These are phyloP conservation scores for Acridotheres tristis DNA, from an alignment of 2,797 vertebrate species.

Conservation along the genomic window DNA sequence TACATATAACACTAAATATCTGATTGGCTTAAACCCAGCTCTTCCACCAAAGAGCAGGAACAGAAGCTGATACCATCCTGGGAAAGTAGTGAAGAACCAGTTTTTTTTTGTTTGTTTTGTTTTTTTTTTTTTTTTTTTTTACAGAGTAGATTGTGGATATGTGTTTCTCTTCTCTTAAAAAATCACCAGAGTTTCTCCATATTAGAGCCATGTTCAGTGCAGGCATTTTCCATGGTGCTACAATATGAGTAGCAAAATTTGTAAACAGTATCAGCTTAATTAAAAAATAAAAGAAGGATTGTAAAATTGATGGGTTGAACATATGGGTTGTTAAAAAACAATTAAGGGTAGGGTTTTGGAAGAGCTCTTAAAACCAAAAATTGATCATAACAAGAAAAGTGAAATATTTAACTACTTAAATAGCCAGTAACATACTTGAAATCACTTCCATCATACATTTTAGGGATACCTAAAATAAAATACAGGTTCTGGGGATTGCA, in stretches of 20 bases:
- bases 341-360: constrained; percentile 6
- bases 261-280: constrained; percentile 36
- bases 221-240: neutral
- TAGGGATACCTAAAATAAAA: neutral
- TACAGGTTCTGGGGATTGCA: neutral
- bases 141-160: neutral
- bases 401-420: neutral
- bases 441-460: neutral
- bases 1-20: neutral
- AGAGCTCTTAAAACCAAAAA: constrained; percentile 17
- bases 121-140: neutral
- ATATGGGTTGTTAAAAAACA: constrained; percentile 49
- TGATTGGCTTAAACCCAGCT: neutral
- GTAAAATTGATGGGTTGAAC: constrained; percentile 36
- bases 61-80: neutral
- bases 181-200: neutral
- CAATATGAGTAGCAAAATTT: constrained; percentile 2
- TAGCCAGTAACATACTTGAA: neutral
- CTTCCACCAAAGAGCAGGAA: neutral
- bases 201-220: neutral
- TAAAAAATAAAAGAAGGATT: constrained; percentile 24
- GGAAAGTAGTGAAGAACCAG: neutral
- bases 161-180: neutral
- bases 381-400: neutral
- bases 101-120: neutral